phyloP scores from a whole-genome alignment of 2,113 vertebrate genomes.

The Periophthalmodon schlosseri region DNA sequence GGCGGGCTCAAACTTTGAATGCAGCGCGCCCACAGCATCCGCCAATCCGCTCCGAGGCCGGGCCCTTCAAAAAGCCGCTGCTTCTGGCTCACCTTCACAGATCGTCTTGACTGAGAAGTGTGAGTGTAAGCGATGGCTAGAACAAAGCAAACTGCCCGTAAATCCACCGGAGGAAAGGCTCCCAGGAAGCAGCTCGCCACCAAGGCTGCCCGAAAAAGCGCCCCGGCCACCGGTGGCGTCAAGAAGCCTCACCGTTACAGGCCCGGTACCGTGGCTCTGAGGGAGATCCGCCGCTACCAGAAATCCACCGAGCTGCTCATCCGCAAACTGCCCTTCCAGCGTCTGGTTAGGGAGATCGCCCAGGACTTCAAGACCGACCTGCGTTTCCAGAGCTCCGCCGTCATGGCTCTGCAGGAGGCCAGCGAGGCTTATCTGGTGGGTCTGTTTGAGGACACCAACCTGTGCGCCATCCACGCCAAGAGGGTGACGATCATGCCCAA shows the following conservation, averaged over 20 bases:
- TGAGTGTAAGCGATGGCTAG: neutral
- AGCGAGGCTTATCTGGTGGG: conserved; percentile 81
- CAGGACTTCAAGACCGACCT: conserved; percentile 67
- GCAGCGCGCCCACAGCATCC: neutral
- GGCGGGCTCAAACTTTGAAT: neutral
- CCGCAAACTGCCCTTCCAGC: conserved; percentile 54
- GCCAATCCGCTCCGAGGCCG: neutral
- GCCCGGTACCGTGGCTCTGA: conserved; percentile 6
- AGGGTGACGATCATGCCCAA: conserved; percentile 84
- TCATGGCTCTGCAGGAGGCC: conserved; percentile 76
- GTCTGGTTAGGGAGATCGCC: conserved; percentile 59
- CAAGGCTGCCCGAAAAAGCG: conserved; percentile 32
- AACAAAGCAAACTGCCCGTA: conserved; percentile 18
- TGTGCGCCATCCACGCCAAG: conserved; percentile 82
- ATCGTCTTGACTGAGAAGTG: neutral
- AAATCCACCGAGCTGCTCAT: conserved; percentile 6
- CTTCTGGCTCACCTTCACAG: neutral
- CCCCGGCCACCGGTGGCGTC: conserved; percentile 31
- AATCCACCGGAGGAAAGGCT: conserved; percentile 35
- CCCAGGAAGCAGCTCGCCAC: conserved; percentile 39
- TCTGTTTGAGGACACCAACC: conserved; percentile 80
- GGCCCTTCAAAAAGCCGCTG: neutral
- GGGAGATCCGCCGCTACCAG: conserved; percentile 4
- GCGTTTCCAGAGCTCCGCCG: conserved; percentile 66
- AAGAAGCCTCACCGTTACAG: conserved; percentile 19